phyloP scores from a whole-genome alignment of 2,888 invertebrate species.

The Augochlorella aurata region DNA sequence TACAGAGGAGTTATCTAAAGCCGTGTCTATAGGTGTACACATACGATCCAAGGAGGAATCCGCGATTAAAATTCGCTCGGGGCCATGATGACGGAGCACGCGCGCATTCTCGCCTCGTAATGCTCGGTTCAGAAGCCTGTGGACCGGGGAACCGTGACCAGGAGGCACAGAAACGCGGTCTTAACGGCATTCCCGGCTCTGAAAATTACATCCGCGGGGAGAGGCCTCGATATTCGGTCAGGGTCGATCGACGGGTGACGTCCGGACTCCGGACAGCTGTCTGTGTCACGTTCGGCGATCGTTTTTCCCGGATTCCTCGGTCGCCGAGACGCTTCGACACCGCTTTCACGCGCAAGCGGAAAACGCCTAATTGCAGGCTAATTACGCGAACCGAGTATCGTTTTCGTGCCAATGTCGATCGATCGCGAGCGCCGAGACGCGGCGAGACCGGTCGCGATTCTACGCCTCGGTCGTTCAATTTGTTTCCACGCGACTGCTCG shows the following conservation, averaged over 20 bases:
- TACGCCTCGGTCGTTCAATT: not conserved
- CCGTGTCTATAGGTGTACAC: no score
- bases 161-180: slow-evolving; percentile 17
- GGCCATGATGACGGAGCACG: not conserved
- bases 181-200: slow-evolving; percentile 11
- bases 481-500: not conserved
- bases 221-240: slow-evolving; percentile 41
- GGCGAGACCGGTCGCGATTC: not conserved
- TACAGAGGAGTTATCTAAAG: no score
- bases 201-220: slow-evolving; percentile 15
- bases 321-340: not conserved
- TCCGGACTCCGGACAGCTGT: not conserved
- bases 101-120: slow-evolving; percentile 10
- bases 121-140: not conserved
- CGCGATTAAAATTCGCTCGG: not conserved
- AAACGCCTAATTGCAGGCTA: slow-evolving; percentile 35
- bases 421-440: not conserved
- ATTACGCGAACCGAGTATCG: slow-evolving; percentile 8
- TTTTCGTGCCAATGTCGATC: not conserved
- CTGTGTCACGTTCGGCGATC: slow-evolving; percentile 21
- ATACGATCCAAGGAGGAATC: not conserved
- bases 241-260: slow-evolving; percentile 33
- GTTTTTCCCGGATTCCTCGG: slow-evolving; percentile 6
- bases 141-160: not conserved
- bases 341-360: slow-evolving; percentile 34